Evolutionary conservation across 2,113 vertebrate genomes (phyloP).

Genomic region (Dicerorhinus sumatrensis): DNA sequence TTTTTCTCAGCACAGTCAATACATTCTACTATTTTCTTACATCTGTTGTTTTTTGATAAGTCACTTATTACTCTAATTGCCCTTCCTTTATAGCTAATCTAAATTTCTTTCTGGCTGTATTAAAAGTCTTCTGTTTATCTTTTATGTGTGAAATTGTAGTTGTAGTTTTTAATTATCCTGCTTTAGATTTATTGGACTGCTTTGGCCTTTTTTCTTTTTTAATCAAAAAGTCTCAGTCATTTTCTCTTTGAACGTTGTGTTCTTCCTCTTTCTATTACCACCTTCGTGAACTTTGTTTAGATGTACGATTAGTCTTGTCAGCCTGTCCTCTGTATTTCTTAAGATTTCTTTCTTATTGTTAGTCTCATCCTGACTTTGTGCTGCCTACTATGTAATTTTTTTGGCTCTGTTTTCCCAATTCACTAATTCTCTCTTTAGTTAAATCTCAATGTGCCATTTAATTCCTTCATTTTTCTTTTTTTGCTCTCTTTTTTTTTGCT

Average conservation of each 20-base stretch:
- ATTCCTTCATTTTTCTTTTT: neutral
- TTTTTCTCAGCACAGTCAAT: neutral
- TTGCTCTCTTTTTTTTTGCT: neutral
- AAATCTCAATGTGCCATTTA: neutral
- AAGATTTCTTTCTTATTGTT: neutral
- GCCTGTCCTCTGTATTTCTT: neutral
- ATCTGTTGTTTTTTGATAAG: neutral
- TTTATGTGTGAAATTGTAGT: conserved; percentile 4
- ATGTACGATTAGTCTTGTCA: neutral
- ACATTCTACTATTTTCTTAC: neutral
- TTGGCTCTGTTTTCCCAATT: neutral
- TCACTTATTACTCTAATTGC: neutral
- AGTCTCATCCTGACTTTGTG: neutral
- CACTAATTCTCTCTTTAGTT: neutral
- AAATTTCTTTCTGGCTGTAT: neutral
- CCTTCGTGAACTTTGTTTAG: neutral
- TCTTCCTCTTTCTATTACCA: neutral
- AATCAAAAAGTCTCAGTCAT: neutral
- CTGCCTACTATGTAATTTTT: neutral
- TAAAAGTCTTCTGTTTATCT: neutral
- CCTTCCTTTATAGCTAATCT: neutral
- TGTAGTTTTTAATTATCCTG: neutral
- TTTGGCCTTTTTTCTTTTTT: neutral
- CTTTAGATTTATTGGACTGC: neutral
- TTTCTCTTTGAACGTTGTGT: neutral